Evolutionary conservation across 2,113 vertebrate genomes (phyloP), one percentile per base, ranked within the genome.

Genomic region (Alouatta palliata): DNA sequence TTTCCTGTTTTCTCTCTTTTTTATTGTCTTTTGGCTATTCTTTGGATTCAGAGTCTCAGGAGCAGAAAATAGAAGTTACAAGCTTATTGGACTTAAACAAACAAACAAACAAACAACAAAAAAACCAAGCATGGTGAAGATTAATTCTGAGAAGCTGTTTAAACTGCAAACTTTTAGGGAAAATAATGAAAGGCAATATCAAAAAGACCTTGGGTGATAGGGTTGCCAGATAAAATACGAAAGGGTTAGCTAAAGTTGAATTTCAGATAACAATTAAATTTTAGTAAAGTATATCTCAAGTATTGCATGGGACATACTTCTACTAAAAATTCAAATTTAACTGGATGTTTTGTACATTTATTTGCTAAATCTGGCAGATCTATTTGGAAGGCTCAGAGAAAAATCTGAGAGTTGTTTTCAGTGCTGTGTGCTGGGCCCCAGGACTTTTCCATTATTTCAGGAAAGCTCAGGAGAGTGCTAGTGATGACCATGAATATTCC

Each of bases 301-400:
- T 80, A 70, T 58, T 93, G 25, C 7, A 49, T 56, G 64, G 27
- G 75, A 54, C 16, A 49, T 87, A 56, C n/a, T 66, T 71, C 35
- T 64, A 45, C 27, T 73, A 30, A 96, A 96, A 87, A 96, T 92
- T 84, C 56, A 92, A 30, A 37, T 87, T 91, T 71, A 84, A 76
- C 80, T 61, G 52, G 32, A 40, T 77, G 58, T 43, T n/a, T 23
- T 56, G 0, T 54, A 45, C 23, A 45, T 94, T 79, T 85, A 43
- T 85, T 87, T 95, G 49, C 68, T 81, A 58, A 45, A 40, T 56
- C 64, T 89, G 80, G 54, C 5, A 94, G 54, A 13, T 88, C 19
- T 81, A 21, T 47, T 79, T 61, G 8, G 11, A 88, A 85, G 58
- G 23, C 43, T 71, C 47, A 80, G 37, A n/a, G 73, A 87, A 68